These are phyloP conservation scores for Camponotus vicinus DNA, from an alignment of 1,140 invertebrate genomes.

Conservation along the genomic window DNA sequence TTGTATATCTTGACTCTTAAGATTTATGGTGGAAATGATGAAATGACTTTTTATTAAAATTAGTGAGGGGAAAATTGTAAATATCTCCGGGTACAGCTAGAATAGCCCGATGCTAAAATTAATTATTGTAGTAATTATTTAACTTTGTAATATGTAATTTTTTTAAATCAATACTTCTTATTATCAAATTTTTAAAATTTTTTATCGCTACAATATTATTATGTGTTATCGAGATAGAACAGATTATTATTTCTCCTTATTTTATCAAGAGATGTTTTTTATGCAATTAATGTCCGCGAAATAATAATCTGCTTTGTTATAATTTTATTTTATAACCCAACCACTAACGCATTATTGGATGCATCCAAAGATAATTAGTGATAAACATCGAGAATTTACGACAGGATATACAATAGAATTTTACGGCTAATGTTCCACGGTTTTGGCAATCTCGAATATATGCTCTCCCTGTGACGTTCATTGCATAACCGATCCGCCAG, in stretches of 20 bases:
- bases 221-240: not conserved
- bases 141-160: not conserved
- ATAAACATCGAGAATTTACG: conserved; percentile 51
- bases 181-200: not conserved
- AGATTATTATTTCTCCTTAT: not conserved
- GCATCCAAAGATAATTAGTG: conserved; percentile 41
- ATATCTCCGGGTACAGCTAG: not conserved
- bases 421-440: conserved; percentile 40
- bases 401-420: conserved; percentile 22
- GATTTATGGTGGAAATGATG: conserved; percentile 40
- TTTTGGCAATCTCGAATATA: conserved; percentile 39
- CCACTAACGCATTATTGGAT: conserved; percentile 8
- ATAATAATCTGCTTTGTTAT: not conserved
- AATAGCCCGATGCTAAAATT: not conserved
- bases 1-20: conserved; percentile 20
- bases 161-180: not conserved
- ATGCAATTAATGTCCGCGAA: not conserved
- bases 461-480: conserved; percentile 15
- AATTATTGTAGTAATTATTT: not conserved
- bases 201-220: not conserved
- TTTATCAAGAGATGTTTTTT: not conserved
- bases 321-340: not conserved
- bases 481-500: not conserved
- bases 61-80: not conserved
- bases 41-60: not conserved